Evolutionary conservation across 2,113 vertebrate species (phyloP).

Genomic region (Podocnemis expansa): DNA sequence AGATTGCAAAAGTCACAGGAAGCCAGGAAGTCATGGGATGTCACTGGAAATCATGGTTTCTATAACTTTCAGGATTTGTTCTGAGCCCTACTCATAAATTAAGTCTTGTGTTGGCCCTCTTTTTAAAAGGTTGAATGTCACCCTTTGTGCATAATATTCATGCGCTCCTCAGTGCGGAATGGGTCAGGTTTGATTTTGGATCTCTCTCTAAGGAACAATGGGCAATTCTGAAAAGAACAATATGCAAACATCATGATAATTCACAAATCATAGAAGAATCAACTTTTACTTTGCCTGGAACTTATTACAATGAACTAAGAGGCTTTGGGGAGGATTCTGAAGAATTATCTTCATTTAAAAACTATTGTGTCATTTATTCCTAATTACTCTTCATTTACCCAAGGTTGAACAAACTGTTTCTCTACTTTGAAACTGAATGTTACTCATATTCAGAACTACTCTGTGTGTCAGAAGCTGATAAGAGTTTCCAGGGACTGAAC

Average conservation of each 20-base stretch:
- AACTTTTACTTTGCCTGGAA: not conserved
- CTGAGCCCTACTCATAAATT: no score
- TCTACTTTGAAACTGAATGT: not conserved
- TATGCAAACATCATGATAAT: not conserved
- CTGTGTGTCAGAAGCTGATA: not conserved
- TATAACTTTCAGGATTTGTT: no score
- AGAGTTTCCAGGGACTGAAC: not conserved
- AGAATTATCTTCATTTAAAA: not conserved
- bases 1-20: no score
- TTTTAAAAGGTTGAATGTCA: rapidly evolving
- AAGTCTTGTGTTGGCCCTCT: not conserved
- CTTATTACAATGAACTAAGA: not conserved
- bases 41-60: no score
- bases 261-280: not conserved
- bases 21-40: no score
- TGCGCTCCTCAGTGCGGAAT: not conserved
- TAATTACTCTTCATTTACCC: not conserved
- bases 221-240: not conserved
- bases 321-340: not conserved
- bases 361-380: not conserved
- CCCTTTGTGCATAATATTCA: not conserved
- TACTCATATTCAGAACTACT: not conserved
- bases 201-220: not conserved
- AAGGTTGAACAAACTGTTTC: not conserved
- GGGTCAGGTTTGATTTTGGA: not conserved